Evolutionary conservation across 2,797 vertebrate species (phyloP).

Genomic region (Cheracebus regulus): DNA sequence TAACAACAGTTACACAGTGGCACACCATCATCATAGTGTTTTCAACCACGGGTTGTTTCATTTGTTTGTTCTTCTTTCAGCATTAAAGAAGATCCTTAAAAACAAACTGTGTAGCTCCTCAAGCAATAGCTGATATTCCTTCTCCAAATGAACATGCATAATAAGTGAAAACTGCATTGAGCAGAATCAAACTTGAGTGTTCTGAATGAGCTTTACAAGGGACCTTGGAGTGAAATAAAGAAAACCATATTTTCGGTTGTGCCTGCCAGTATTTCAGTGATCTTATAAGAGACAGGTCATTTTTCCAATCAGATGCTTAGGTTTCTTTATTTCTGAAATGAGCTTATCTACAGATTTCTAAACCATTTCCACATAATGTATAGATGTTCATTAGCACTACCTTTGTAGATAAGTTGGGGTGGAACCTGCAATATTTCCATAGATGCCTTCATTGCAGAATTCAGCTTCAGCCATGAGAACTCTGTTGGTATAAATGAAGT

Average conservation of each 20-base stretch:
- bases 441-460: not conserved
- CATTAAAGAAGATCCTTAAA: not conserved
- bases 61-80: not conserved
- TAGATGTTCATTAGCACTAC: fast-evolving
- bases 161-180: not conserved
- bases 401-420: fast-evolving
- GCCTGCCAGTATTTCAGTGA: too few species aligned
- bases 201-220: not conserved
- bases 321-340: not conserved
- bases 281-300: too few species aligned
- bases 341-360: not conserved
- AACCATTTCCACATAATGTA: not conserved
- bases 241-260: not conserved
- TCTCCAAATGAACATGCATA: not conserved
- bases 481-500: not conserved
- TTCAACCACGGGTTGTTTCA: fast-evolving
- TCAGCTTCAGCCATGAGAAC: fast-evolving
- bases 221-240: too few species aligned
- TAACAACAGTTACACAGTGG: not conserved
- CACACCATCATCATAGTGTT: fast-evolving
- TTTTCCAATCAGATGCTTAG: not conserved
- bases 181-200: fast-evolving
- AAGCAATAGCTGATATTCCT: fast-evolving
- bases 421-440: fast-evolving
- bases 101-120: not conserved